phyloP scores from a whole-genome alignment of 2,113 vertebrate species.

The Sander lucioperca region DNA sequence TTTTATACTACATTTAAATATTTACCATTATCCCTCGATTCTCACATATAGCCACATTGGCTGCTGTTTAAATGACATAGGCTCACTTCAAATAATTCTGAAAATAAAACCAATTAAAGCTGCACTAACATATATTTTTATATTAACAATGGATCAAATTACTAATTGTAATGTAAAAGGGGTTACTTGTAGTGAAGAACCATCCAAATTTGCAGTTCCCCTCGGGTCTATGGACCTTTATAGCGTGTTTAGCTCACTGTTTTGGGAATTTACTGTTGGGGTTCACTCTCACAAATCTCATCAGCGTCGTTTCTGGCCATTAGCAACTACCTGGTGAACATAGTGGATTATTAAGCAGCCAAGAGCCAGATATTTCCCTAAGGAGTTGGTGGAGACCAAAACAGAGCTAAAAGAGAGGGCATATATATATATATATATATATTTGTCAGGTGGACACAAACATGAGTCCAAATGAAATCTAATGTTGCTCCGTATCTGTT shows the following conservation, averaged over 20 bases:
- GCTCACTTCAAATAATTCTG: not conserved
- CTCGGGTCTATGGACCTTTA: not conserved
- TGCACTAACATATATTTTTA: not conserved
- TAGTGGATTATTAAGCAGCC: no score
- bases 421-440: not conserved
- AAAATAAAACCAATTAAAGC: not conserved
- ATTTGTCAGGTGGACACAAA: not conserved
- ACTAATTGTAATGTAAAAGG: not conserved
- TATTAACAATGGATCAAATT: not conserved
- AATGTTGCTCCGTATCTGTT: not conserved
- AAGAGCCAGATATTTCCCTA: not conserved
- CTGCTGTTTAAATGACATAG: not conserved
- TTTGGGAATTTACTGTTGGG: not conserved
- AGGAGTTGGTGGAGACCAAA: not conserved
- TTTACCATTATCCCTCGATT: not conserved
- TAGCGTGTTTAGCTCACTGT: not conserved
- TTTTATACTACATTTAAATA: not conserved
- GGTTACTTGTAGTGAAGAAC: not conserved
- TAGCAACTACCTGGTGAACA: not conserved
- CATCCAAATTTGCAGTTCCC: not conserved
- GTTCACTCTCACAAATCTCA: not conserved
- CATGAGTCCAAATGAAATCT: not conserved
- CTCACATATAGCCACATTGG: not conserved
- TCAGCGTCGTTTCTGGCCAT: not conserved
- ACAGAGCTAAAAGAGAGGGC: not conserved